phyloP scores from a whole-genome alignment of 2,797 vertebrate species.

The Sternarchorhynchus goeldii region DNA sequence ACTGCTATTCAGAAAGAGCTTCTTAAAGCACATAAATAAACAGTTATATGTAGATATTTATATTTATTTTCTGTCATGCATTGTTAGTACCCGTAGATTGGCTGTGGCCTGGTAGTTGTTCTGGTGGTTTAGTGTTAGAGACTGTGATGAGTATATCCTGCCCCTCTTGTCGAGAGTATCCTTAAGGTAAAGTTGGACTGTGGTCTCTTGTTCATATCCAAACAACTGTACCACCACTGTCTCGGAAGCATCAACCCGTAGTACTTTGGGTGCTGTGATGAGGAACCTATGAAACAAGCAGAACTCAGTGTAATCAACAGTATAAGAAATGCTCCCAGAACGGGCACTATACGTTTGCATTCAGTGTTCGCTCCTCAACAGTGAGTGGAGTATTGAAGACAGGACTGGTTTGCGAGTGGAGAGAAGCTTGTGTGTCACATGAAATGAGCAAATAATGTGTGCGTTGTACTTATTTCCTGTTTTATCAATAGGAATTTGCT shows the following conservation, averaged over 20 bases:
- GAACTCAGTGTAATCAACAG: not conserved
- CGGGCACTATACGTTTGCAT: too few relatives aligned
- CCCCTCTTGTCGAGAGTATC: constrained; percentile 76
- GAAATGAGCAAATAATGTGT: too few relatives aligned
- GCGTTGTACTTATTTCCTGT: too few relatives aligned
- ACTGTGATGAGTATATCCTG: constrained; percentile 61
- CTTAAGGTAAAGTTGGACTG: constrained; percentile 73
- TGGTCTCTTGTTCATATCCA: constrained; percentile 72
- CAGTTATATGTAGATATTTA: not conserved
- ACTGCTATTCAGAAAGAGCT: too few relatives aligned
- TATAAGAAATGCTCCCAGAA: too few relatives aligned
- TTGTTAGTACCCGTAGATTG: constrained; percentile 74
- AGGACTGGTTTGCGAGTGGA: too few relatives aligned
- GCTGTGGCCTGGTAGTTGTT: constrained; percentile 79
- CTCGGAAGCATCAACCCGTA: constrained; percentile 79
- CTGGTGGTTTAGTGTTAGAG: constrained; percentile 68
- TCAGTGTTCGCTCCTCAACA: too few relatives aligned
- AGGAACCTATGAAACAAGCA: constrained; percentile 77
- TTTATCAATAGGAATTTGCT: too few relatives aligned
- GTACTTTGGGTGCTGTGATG: constrained; percentile 81
- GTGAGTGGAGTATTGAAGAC: too few relatives aligned
- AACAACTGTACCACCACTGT: constrained; percentile 85
- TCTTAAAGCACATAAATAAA: too few relatives aligned
- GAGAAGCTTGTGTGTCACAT: too few relatives aligned
- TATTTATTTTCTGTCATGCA: not conserved